These are phyloP conservation scores for Epinephelus awoara DNA, from an alignment of 2,797 vertebrate species.

Conservation along the genomic window DNA sequence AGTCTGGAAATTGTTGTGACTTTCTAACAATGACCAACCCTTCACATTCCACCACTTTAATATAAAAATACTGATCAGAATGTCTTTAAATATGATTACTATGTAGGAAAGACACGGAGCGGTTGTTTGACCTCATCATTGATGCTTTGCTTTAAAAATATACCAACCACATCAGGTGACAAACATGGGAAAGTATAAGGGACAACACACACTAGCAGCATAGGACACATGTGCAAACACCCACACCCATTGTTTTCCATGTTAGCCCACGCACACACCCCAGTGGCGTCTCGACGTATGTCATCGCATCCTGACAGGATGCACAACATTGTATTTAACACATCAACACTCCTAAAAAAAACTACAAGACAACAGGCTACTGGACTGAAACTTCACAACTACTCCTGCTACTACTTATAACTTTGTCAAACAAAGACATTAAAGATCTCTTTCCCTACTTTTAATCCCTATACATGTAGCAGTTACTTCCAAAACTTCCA, in stretches of 20 bases:
- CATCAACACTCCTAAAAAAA: not conserved
- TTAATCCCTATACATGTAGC: constrained; percentile 8
- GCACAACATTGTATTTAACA: not conserved
- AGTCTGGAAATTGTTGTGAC: not conserved
- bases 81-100: no score
- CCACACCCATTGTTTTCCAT: constrained; percentile 1
- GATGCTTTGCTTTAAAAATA: constrained; percentile 9
- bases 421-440: constrained; percentile 1
- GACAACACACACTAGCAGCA: not conserved
- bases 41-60: not conserved
- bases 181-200: not conserved
- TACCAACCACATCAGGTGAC: not conserved
- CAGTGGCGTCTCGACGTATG: not conserved
- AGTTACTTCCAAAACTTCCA: constrained; percentile 1
- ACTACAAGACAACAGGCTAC: not conserved
- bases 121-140: not conserved
- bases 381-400: not conserved
- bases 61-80: not conserved
- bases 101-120: no score
- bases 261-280: not conserved
- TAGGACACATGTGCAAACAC: not conserved
- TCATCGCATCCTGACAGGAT: not conserved
- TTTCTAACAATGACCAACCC: not conserved
- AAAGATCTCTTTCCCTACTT: not conserved
- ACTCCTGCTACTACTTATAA: not conserved